These are phyloP conservation scores for Lytechinus pictus DNA, from an alignment of 35 echinoderm and acorn worm genomes.

Conservation along the genomic window DNA sequence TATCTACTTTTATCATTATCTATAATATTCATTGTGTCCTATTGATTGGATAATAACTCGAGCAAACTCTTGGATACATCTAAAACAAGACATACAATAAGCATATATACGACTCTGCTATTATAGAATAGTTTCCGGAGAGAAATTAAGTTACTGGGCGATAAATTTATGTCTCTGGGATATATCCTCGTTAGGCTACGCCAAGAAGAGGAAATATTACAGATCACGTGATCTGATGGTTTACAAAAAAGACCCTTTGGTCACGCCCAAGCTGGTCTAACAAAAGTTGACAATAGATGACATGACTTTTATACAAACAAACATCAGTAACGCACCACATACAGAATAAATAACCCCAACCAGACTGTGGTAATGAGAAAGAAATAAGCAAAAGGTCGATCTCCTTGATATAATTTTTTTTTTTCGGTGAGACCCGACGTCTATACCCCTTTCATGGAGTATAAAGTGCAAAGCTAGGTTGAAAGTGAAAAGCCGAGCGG, in stretches of 20 bases:
- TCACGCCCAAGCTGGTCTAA: background rate
- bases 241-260: background rate
- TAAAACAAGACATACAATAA: background rate
- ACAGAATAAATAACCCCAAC: background rate
- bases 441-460: background rate
- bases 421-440: background rate
- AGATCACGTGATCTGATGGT: background rate
- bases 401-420: background rate
- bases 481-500: constrained; percentile 15
- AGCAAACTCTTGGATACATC: too few species aligned
- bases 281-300: background rate
- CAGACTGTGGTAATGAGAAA: background rate
- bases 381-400: background rate
- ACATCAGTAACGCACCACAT: background rate
- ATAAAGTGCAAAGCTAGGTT: background rate
- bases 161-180: background rate
- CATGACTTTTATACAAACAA: background rate
- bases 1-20: too few species aligned
- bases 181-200: background rate
- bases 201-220: background rate
- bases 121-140: background rate
- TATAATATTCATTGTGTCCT: too few species aligned
- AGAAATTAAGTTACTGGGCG: background rate
- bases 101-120: background rate
- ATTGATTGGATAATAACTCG: too few species aligned